Base-by-base conservation (phyloP, 2,113 vertebrate species). In the Cynocephalus volans region DNA sequence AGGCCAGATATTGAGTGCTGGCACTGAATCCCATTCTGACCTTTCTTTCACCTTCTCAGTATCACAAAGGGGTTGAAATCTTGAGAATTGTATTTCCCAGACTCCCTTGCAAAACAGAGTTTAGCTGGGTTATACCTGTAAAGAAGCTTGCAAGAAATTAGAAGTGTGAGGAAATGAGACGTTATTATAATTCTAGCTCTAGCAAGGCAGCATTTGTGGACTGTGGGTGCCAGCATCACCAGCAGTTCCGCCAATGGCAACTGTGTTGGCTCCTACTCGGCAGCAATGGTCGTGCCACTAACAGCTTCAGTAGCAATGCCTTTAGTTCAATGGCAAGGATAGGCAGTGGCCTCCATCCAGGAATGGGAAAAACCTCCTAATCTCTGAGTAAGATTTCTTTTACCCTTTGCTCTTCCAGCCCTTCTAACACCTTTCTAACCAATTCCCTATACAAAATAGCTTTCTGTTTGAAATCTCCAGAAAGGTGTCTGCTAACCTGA, bases 231-330 rank as follows among this genome's bases (percentile, higher is more conserved):
- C 62, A 70, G 69, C 52, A 56, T 26, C 48, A 19, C 8, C 54
- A 6, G 45, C 21, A 31, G 26, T 33, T 70, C n/a, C 36, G 33
- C 26, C 4, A 31, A 21, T 14, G 17, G 19, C 19, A 18, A 15
- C n/a, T 4, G 19, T 15, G 28, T 10, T 52, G 76, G 10, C 64
- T 10, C n/a, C 23, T 3, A 1, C 24, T 36, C 15, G 5, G 33
- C 8, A 19, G 41, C 23, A 52, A 18, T 9, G 36, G 26, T 0
- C 0, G 18, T 67, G 31, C 3, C 23, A 2, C 45, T 5, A 33
- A 23, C 19, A 48, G 24, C 3, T 45, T 70, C 1, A 1, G 14
- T 19, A 3, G 21, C 50, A 12, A 2, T 69, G 21, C 17, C 13
- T 36, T 60, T 50, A 58, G 4, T n/a, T 58, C 81, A 26, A 13